These are phyloP conservation scores for Bujurquina vittata DNA, from an alignment of 2,113 vertebrate genomes.

Conservation along the genomic window DNA sequence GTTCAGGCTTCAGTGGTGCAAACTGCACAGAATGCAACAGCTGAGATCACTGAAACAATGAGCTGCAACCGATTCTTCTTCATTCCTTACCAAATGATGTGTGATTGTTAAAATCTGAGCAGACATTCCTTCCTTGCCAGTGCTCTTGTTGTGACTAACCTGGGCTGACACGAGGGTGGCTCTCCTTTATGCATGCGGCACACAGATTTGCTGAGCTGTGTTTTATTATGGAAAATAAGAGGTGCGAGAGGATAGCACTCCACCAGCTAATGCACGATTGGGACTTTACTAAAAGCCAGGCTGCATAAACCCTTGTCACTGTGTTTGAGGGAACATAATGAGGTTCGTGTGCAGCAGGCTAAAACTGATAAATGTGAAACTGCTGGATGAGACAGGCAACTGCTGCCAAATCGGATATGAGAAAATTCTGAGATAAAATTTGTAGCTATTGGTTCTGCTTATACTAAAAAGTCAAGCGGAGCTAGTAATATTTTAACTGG, in stretches of 20 bases:
- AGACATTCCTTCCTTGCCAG: background rate
- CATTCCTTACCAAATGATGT: conserved; percentile 28
- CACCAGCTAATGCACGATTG: conserved; percentile 51
- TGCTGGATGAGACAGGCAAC: conserved; percentile 25
- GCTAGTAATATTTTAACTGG: background rate
- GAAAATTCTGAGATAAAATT: conserved; percentile 27
- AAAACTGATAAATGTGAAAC: conserved; percentile 59
- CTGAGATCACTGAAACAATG: conserved; percentile 26
- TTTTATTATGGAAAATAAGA: conserved; percentile 76
- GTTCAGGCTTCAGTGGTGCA: conserved; percentile 4
- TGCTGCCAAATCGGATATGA: conserved; percentile 43
- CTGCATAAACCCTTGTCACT: conserved; percentile 51
- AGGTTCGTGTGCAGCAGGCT: conserved; percentile 62
- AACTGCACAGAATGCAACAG: conserved; percentile 24
- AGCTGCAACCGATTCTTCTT: conserved; percentile 12
- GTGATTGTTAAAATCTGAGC: conserved; percentile 24
- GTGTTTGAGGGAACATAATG: conserved; percentile 66
- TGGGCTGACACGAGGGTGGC: conserved; percentile 40
- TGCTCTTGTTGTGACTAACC: conserved; percentile 48
- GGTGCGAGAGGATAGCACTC: conserved; percentile 53
- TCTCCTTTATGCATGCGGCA: conserved; percentile 62
- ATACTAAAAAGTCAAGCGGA: background rate
- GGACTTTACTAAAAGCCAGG: conserved; percentile 59
- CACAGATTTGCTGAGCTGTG: conserved; percentile 69
- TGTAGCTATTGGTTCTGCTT: conserved; percentile 20